Percentiles rank a stretch among this genome's conserved stretches.
Conservation (phyloP, 2,888 invertebrate genomes). For the Nomada fabriciana region DNA sequence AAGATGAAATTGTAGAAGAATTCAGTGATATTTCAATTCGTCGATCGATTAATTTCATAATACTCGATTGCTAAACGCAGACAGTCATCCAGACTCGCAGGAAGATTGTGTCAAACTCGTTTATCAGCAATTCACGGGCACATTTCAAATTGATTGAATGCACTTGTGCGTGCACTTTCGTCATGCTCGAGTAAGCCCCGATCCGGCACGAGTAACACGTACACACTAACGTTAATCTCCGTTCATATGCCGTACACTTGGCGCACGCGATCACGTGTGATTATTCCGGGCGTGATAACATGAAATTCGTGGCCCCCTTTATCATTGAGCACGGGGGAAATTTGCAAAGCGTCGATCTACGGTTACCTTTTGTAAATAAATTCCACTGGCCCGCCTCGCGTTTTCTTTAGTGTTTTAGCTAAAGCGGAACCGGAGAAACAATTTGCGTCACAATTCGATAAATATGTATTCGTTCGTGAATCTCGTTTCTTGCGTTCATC, state of each 20-base stretch:
- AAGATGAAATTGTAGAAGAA: not conserved
- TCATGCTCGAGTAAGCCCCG: conserved; percentile 66
- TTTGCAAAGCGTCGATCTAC: conserved; percentile 32
- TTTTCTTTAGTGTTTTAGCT: conserved; percentile 69
- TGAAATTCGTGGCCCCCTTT: conserved; percentile 29
- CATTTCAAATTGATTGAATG: conserved; percentile 64
- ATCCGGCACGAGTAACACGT: conserved; percentile 53
- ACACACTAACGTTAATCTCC: conserved; percentile 53
- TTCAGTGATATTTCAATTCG: not conserved
- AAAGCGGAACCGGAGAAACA: conserved; percentile 55
- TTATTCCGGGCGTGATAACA: conserved; percentile 36
- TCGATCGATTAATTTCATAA: conserved; percentile 13
- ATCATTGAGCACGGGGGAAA: conserved; percentile 13
- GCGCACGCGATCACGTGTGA: conserved; percentile 54
- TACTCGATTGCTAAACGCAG: not conserved
- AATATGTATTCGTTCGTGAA: conserved; percentile 26
- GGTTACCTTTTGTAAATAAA: conserved; percentile 55
- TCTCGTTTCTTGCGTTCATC: conserved; percentile 41
- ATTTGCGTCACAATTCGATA: conserved; percentile 24
- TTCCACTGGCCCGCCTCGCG: conserved; percentile 42
- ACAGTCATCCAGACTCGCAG: not conserved
- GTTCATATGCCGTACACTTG: conserved; percentile 40
- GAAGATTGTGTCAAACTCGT: conserved; percentile 34
- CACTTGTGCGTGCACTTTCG: conserved; percentile 62
- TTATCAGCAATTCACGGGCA: conserved; percentile 59